Evolutionary conservation across 2,797 vertebrate genomes (phyloP).

Genomic region (Spinibarbus caldwelli): DNA sequence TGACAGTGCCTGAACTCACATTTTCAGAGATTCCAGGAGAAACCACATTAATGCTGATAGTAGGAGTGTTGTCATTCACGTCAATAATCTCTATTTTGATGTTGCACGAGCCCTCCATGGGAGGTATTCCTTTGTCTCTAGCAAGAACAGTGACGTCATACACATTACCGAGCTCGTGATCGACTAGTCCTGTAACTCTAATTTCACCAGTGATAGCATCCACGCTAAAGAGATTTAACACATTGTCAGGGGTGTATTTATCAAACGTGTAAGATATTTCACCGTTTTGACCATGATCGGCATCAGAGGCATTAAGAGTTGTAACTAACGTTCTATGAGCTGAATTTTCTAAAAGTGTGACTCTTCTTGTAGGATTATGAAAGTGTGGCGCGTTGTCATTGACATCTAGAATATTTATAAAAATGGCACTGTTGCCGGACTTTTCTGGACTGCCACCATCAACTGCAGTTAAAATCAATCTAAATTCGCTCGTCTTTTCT

Average conservation of each 20-base stretch:
- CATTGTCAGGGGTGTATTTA: constrained; percentile 75
- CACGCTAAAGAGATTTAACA: constrained; percentile 75
- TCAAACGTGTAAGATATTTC: constrained; percentile 79
- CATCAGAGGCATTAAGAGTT: constrained; percentile 80
- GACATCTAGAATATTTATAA: constrained; percentile 77
- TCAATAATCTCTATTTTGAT: constrained; percentile 81
- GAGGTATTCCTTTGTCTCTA: constrained; percentile 78
- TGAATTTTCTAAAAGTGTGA: constrained; percentile 78
- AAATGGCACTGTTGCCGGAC: constrained; percentile 74
- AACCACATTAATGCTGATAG: constrained; percentile 77
- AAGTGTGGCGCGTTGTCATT: constrained; percentile 83
- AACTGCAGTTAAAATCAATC: constrained; percentile 77
- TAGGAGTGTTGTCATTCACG: constrained; percentile 81
- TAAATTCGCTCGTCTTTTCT: constrained; percentile 75
- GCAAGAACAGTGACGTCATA: constrained; percentile 81
- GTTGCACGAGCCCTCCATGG: constrained; percentile 81
- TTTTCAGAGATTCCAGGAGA: constrained; percentile 77
- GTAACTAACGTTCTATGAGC: constrained; percentile 75
- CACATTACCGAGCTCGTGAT: constrained; percentile 77
- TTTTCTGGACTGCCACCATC: constrained; percentile 78
- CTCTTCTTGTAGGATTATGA: constrained; percentile 71
- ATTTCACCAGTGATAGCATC: constrained; percentile 77
- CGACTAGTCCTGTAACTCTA: constrained; percentile 72
- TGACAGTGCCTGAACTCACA: constrained; percentile 73
- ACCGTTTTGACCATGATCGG: constrained; percentile 81